Evolutionary conservation across 2,797 vertebrate species (phyloP).

Genomic region (Pseudochirops corinnae): DNA sequence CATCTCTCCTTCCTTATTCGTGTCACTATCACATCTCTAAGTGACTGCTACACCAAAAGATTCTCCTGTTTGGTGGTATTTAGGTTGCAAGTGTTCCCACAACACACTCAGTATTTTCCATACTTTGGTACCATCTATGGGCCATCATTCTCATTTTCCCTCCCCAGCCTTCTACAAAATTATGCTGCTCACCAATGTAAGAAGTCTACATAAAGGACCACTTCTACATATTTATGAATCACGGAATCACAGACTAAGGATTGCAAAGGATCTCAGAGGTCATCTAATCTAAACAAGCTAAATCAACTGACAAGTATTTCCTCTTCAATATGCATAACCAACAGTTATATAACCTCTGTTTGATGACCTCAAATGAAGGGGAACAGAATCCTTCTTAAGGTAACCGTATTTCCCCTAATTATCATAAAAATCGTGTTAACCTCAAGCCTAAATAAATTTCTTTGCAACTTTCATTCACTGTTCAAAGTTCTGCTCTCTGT

Average conservation of each 20-base stretch:
- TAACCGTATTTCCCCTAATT: background rate
- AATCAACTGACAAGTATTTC: background rate
- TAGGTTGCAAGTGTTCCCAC: slow-evolving; percentile 22
- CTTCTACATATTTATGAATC: background rate
- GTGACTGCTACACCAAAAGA: background rate
- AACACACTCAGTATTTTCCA: slow-evolving; percentile 29
- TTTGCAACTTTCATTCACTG: background rate
- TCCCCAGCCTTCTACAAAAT: background rate
- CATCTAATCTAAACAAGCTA: background rate
- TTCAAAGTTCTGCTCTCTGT: background rate
- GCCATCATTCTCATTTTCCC: background rate
- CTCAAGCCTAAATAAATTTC: background rate
- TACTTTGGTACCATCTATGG: background rate
- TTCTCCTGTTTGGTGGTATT: slow-evolving; percentile 35
- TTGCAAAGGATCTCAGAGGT: background rate
- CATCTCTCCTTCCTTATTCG: slow-evolving; percentile 17
- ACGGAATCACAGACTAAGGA: background rate
- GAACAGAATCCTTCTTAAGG: background rate
- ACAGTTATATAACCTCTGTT: background rate
- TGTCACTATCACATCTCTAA: slow-evolving; percentile 13
- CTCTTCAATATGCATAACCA: background rate
- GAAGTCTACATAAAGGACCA: background rate
- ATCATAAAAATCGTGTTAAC: background rate
- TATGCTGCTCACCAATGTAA: background rate
- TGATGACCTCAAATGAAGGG: background rate